Conservation (phyloP, 2,888 invertebrate genomes). For the Heteropelma amictum region DNA sequence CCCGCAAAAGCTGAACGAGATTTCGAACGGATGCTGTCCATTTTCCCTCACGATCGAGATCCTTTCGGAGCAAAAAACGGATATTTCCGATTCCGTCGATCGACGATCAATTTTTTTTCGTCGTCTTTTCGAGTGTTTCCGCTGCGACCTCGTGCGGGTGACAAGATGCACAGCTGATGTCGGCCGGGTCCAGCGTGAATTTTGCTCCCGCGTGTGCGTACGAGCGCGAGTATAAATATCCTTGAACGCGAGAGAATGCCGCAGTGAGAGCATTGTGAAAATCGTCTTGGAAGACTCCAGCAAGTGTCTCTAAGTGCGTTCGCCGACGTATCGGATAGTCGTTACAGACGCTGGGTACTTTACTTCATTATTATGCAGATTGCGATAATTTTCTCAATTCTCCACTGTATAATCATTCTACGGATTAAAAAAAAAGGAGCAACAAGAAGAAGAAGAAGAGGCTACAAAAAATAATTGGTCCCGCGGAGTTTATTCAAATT, state of each 20-base stretch:
- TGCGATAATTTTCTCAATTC: slow-evolving; percentile 15
- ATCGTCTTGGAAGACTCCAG: not conserved
- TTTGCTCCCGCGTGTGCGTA: not conserved
- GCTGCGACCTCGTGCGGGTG: no score
- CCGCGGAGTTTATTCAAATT: slow-evolving; percentile 9
- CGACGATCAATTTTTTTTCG: no score
- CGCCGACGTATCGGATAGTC: slow-evolving; percentile 3
- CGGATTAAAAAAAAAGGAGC: not conserved
- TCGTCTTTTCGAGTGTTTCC: no score
- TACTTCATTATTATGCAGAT: slow-evolving; percentile 25
- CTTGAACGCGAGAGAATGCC: not conserved
- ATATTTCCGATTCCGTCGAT: no score
- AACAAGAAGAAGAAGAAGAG: not conserved
- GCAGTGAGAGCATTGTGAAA: slow-evolving; percentile 6
- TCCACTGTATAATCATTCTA: not conserved
- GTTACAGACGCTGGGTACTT: not conserved
- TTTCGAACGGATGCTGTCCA: no score
- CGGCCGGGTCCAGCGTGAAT: no score
- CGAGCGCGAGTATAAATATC: not conserved
- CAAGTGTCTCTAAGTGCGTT: slow-evolving; percentile 15
- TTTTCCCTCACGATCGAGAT: no score
- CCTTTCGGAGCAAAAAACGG: no score
- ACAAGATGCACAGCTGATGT: no score
- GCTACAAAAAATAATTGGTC: not conserved
- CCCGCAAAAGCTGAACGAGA: no score